These are phyloP conservation scores for Petrocephalus microphthalmus DNA, from an alignment of 2,113 vertebrate species.

Conservation along the genomic window DNA sequence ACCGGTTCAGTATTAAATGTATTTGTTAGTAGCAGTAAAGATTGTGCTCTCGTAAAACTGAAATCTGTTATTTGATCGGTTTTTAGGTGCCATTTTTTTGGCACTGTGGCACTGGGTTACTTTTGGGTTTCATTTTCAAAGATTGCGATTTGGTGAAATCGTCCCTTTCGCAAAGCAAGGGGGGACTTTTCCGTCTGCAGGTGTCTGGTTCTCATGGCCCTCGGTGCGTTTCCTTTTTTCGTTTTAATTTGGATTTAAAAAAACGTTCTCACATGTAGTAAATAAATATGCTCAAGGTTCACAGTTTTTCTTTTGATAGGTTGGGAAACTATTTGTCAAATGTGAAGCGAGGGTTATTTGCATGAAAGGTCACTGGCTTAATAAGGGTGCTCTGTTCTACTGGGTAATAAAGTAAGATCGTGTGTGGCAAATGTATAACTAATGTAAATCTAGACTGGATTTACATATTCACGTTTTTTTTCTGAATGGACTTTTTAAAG, in stretches of 20 bases:
- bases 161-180: neutral
- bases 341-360: constrained; percentile 5
- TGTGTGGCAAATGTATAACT: neutral
- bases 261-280: neutral
- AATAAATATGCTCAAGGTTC: neutral
- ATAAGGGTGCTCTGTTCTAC: neutral
- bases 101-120: neutral
- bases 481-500: neutral
- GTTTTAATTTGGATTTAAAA: neutral
- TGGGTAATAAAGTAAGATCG: neutral
- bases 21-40: neutral
- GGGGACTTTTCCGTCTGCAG: neutral
- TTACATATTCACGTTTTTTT: neutral
- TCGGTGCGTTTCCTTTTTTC: neutral
- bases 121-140: neutral
- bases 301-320: neutral
- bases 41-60: neutral
- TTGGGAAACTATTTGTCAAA: neutral
- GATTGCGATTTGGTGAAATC: neutral
- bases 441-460: neutral
- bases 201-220: neutral
- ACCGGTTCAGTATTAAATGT: neutral
- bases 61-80: neutral
- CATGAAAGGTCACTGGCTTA: neutral
- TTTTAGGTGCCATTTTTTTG: constrained; percentile 1